Evolutionary conservation across 2,797 vertebrate species (phyloP).

Genomic region (Pantherophis vulpinus): DNA sequence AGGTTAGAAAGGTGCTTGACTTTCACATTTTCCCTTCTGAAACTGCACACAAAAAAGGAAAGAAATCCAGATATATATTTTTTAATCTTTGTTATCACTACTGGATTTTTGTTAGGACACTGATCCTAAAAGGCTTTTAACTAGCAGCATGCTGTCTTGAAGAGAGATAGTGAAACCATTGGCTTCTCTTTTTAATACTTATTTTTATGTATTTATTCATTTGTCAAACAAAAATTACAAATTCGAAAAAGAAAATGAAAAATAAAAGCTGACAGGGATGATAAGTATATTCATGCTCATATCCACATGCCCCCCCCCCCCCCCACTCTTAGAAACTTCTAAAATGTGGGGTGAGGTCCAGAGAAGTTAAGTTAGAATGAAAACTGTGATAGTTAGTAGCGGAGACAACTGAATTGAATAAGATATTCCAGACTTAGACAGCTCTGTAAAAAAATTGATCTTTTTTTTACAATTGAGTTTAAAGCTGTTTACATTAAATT

Average conservation of each 20-base stretch:
- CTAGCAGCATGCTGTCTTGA: neutral
- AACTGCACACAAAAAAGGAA: neutral
- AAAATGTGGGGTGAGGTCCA: neutral
- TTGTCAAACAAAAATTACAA: neutral
- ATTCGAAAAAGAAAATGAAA: neutral
- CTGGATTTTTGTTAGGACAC: neutral
- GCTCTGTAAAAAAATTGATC: neutral
- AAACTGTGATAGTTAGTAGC: neutral
- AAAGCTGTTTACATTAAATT: neutral
- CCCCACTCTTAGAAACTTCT: neutral
- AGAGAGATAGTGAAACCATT: neutral
- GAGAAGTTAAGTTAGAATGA: neutral
- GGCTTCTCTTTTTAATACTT: neutral
- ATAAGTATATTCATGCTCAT: neutral
- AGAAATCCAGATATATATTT: neutral
- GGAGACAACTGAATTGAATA: neutral
- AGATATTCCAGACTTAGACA: neutral
- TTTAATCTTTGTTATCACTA: neutral
- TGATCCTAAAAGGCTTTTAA: neutral
- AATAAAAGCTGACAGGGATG: neutral
- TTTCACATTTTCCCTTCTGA: neutral
- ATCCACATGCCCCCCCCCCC: too few relatives aligned
- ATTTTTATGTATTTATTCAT: neutral
- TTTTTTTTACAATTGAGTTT: neutral
- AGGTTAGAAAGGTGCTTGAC: neutral